A percentile compares a stretch with the other conserved stretches of the same genome.
phyloP scores from a whole-genome alignment of 2,797 vertebrate species.

The Thunnus albacares region DNA sequence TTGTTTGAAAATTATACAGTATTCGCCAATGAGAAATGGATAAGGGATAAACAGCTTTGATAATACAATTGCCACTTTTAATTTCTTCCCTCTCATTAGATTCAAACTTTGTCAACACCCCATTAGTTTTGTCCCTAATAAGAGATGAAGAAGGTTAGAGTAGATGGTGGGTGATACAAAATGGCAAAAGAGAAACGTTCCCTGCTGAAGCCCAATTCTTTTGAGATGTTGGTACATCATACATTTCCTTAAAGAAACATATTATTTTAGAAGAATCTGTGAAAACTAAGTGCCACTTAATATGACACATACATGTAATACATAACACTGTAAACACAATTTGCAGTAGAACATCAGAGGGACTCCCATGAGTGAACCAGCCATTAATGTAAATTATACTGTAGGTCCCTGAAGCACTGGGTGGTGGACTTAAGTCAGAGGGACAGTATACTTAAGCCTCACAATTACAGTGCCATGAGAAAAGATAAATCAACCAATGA shows the following conservation, averaged over 20 bases:
- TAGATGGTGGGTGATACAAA: not conserved
- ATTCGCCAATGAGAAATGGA: constrained; percentile 8
- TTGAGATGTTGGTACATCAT: not conserved
- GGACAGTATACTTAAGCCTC: constrained; percentile 15
- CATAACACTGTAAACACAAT: not conserved
- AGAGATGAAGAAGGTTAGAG: constrained; percentile 14
- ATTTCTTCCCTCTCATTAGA: constrained; percentile 11
- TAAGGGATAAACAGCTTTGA: not conserved
- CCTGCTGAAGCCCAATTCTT: not conserved
- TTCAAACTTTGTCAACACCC: constrained; percentile 13
- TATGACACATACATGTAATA: too few relatives aligned
- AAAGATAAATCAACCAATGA: constrained; percentile 31
- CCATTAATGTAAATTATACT: constrained; percentile 29
- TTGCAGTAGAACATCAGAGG: not conserved
- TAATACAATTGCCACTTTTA: not conserved
- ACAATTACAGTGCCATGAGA: constrained; percentile 46
- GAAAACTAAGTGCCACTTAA: not conserved
- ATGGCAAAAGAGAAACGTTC: not conserved
- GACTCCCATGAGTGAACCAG: constrained; percentile 12
- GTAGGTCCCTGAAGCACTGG: constrained; percentile 10
- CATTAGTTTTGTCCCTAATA: constrained; percentile 21
- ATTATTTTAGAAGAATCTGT: not conserved
- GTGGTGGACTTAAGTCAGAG: constrained; percentile 28
- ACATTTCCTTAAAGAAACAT: not conserved
- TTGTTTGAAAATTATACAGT: not conserved